Evolutionary conservation across 2,888 invertebrate genomes (phyloP).

Genomic region (Mythimna loreyi): DNA sequence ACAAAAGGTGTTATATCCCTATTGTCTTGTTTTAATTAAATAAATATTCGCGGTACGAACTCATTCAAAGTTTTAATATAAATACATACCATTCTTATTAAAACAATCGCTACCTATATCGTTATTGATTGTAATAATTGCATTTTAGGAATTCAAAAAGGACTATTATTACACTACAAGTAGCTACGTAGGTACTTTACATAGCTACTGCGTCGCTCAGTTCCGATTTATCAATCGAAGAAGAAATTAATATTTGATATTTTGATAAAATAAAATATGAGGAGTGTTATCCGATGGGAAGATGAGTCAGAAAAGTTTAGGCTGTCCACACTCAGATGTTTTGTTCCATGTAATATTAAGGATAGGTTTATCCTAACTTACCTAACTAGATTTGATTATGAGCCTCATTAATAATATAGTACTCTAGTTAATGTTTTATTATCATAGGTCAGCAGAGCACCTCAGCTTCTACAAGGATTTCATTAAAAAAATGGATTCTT

Average conservation of each 20-base stretch:
- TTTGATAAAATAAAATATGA: neutral
- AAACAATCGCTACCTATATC: slow-evolving; percentile 4
- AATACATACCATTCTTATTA: slow-evolving; percentile 4
- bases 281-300: no score
- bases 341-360: neutral
- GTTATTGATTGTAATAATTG: neutral
- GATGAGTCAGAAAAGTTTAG: no score
- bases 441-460: no score
- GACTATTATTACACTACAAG: no score
- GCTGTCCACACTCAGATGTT: neutral
- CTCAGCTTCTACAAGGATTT: no score
- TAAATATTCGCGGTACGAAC: neutral
- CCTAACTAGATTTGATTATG: no score
- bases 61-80: neutral
- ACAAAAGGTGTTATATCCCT: neutral
- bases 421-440: no score
- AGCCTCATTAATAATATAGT: no score
- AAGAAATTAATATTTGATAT: neutral
- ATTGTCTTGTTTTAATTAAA: slow-evolving; percentile 1
- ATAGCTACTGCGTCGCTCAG: neutral
- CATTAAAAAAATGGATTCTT: no score
- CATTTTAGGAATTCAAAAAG: neutral
- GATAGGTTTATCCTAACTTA: neutral
- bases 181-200: neutral
- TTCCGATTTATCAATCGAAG: neutral